These are phyloP conservation scores for Mirounga angustirostris DNA, from an alignment of 2,113 vertebrate species.

Conservation along the genomic window DNA sequence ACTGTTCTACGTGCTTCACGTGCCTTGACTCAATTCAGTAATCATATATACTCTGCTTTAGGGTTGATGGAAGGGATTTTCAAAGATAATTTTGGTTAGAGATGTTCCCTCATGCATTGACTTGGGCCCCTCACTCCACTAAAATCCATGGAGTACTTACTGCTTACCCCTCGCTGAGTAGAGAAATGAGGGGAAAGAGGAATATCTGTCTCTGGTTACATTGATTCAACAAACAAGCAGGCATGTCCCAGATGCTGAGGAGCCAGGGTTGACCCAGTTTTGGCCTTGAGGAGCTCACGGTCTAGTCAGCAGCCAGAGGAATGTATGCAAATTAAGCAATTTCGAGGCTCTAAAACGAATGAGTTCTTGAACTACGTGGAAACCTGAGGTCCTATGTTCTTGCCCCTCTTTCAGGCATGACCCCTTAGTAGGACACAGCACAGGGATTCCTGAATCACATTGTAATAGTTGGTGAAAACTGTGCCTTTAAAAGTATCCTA, in stretches of 20 bases:
- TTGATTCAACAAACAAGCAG: background rate
- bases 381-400: background rate
- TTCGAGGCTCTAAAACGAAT: constrained; percentile 3
- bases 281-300: background rate
- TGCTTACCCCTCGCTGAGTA: background rate
- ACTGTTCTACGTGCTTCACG: background rate
- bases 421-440: background rate
- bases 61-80: background rate
- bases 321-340: background rate
- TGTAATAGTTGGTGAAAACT: background rate
- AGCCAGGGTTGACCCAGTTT: background rate
- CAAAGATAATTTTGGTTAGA: background rate
- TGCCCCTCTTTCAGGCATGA: background rate
- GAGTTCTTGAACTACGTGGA: background rate
- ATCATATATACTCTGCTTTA: background rate
- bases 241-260: background rate
- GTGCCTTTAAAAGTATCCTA: constrained; percentile 35
- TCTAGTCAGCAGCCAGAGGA: background rate
- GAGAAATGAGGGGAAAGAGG: background rate
- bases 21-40: background rate
- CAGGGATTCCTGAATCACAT: background rate
- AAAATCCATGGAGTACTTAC: background rate
- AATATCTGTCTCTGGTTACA: background rate
- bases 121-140: background rate
- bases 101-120: background rate